Evolutionary conservation across 2,888 invertebrate species (phyloP).

Genomic region (Galerucella nymphaeae): DNA sequence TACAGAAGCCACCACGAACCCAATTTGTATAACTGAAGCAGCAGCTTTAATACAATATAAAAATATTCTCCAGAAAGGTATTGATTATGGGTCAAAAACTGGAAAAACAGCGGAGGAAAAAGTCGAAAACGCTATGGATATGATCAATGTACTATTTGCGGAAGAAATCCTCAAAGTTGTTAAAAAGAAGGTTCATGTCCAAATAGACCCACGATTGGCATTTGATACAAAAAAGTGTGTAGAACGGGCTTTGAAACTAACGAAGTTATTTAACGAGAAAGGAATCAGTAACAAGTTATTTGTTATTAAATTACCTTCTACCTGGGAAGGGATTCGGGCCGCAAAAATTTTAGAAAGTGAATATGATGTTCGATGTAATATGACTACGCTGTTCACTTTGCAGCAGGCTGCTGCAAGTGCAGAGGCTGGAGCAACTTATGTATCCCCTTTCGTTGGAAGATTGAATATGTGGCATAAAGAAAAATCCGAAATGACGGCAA

Average conservation of each 20-base stretch:
- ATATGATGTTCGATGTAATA: constrained; percentile 96
- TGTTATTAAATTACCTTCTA: constrained; percentile 96
- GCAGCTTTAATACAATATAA: constrained; percentile 95
- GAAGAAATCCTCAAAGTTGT: constrained; percentile 97
- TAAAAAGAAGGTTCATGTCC: constrained; percentile 96
- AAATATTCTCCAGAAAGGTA: constrained; percentile 87
- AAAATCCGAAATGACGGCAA: constrained; percentile 86
- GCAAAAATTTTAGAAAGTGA: constrained; percentile 92
- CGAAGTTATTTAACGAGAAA: constrained; percentile 87
- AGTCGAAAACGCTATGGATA: constrained; percentile 88
- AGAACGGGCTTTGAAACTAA: constrained; percentile 87
- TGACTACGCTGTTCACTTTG: constrained; percentile 95
- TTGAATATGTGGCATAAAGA: constrained; percentile 97
- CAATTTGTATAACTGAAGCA: constrained; percentile 94
- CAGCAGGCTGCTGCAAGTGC: constrained; percentile 98
- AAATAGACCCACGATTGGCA: constrained; percentile 96
- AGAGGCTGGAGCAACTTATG: constrained; percentile 95
- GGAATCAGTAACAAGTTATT: constrained; percentile 93
- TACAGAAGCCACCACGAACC: constrained; percentile 99
- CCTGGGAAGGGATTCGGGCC: constrained; percentile 99
- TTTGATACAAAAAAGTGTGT: constrained; percentile 94
- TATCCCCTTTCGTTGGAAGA: constrained; percentile 99
- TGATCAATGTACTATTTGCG: constrained; percentile 95
- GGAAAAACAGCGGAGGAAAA: constrained; percentile 79
- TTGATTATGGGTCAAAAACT: constrained; percentile 81